phyloP scores from a whole-genome alignment of 2,888 invertebrate genomes.

The Notocelia uddmanniana region DNA sequence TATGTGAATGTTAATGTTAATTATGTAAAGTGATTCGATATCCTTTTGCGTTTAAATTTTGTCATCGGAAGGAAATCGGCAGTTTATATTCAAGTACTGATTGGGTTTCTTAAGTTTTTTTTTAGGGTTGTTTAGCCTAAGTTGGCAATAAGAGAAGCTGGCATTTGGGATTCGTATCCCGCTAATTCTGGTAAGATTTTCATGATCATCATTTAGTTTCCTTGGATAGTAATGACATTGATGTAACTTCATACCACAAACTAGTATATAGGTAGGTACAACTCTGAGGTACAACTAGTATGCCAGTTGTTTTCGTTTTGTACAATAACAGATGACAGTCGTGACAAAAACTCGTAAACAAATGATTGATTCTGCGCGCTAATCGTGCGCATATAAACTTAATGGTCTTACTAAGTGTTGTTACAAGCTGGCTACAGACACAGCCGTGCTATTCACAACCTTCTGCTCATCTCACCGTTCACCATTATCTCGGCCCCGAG shows the following conservation, averaged over 20 bases:
- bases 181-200: too few relatives aligned
- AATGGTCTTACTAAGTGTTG: slow-evolving; percentile 17
- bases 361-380: slow-evolving; percentile 31
- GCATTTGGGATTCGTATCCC: too few relatives aligned
- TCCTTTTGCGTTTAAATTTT: slow-evolving; percentile 66
- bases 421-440: slow-evolving; percentile 3
- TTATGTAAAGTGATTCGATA: slow-evolving; percentile 76
- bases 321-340: slow-evolving; percentile 18
- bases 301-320: background rate
- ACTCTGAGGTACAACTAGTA: background rate
- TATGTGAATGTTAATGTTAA: slow-evolving; percentile 69
- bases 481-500: background rate
- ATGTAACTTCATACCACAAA: too few relatives aligned
- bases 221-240: too few relatives aligned
- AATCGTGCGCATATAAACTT: slow-evolving; percentile 30
- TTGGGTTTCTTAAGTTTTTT: background rate
- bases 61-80: slow-evolving; percentile 61
- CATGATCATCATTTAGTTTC: too few relatives aligned
- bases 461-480: background rate
- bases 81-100: slow-evolving; percentile 51
- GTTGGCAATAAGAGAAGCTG: too few relatives aligned
- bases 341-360: slow-evolving; percentile 17
- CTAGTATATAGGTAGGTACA: too few relatives aligned
- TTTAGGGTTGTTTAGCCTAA: background rate
- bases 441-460: background rate